Evolutionary conservation across 2,797 vertebrate genomes (phyloP).

Genomic region (Bryconaethiops microstoma): DNA sequence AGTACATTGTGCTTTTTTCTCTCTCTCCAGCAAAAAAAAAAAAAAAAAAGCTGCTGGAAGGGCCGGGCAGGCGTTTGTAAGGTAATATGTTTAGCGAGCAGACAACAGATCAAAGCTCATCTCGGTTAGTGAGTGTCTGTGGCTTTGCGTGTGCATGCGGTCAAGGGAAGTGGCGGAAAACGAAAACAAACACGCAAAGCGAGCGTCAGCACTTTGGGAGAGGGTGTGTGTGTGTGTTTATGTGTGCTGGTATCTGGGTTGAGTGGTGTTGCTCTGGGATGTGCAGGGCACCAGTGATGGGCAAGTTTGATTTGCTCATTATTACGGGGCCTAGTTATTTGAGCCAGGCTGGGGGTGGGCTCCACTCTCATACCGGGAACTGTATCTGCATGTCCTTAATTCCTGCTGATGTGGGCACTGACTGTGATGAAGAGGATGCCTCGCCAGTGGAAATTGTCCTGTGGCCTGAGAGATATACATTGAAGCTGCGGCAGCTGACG

Average conservation of each 20-base stretch:
- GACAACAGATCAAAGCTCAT: conserved; percentile 68
- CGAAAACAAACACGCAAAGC: conserved; percentile 58
- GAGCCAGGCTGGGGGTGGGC: conserved; percentile 59
- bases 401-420: conserved; percentile 81
- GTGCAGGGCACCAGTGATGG: conserved; percentile 57
- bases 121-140: conserved; percentile 61
- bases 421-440: conserved; percentile 75
- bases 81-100: conserved; percentile 62
- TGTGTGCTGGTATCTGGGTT: conserved; percentile 61
- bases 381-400: conserved; percentile 83
- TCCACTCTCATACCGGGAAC: conserved; percentile 74
- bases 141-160: conserved; percentile 47
- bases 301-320: conserved; percentile 74
- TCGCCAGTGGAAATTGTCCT: conserved; percentile 63
- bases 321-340: conserved; percentile 75
- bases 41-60: conserved; percentile 42
- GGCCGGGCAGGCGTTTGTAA: conserved; percentile 50
- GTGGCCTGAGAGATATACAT: conserved; percentile 52
- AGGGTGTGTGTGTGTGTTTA: conserved; percentile 42
- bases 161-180: conserved; percentile 60
- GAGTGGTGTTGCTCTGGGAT: conserved; percentile 55
- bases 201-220: conserved; percentile 49
- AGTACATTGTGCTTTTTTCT: conserved; percentile 26
- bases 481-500: conserved; percentile 40
- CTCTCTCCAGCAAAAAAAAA: conserved; percentile 28